A percentile compares a stretch with the other conserved stretches of the same genome.
These are phyloP conservation scores for Acanthurus leucopareius DNA, from an alignment of 2,797 vertebrate species.

Conservation along the genomic window DNA sequence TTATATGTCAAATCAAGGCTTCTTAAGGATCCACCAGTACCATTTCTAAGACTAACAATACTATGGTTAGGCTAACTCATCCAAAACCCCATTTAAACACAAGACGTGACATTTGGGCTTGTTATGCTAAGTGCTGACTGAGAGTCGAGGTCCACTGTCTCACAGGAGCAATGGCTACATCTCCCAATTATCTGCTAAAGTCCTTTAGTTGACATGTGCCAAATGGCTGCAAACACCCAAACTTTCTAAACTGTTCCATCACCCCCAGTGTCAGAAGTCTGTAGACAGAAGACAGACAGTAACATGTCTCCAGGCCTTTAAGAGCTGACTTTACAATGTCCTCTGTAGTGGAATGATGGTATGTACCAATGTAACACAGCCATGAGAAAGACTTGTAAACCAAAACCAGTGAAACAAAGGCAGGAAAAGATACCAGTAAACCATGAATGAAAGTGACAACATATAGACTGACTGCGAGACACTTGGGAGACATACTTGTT, in stretches of 20 bases:
- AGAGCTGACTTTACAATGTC: conserved; percentile 66
- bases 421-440: conserved; percentile 54
- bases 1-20: background rate
- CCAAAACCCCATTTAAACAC: conserved; percentile 45
- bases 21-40: conserved; percentile 9
- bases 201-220: conserved; percentile 80
- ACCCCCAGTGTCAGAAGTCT: conserved; percentile 34
- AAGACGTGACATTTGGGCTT: conserved; percentile 63
- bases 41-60: background rate
- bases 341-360: conserved; percentile 47
- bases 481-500: conserved; percentile 1
- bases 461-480: conserved; percentile 4
- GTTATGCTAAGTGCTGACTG: conserved; percentile 56
- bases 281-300: conserved; percentile 49
- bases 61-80: conserved; percentile 23
- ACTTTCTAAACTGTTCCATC: conserved; percentile 67
- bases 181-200: conserved; percentile 73
- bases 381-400: conserved; percentile 66
- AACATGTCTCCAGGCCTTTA: conserved; percentile 46
- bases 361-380: conserved; percentile 62
- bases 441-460: conserved; percentile 33
- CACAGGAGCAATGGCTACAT: conserved; percentile 47
- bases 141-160: conserved; percentile 48
- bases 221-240: conserved; percentile 75
- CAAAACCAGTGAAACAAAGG: conserved; percentile 60